Evolutionary conservation across 2,797 vertebrate species (phyloP).

Genomic region (Decapterus maruadsi): DNA sequence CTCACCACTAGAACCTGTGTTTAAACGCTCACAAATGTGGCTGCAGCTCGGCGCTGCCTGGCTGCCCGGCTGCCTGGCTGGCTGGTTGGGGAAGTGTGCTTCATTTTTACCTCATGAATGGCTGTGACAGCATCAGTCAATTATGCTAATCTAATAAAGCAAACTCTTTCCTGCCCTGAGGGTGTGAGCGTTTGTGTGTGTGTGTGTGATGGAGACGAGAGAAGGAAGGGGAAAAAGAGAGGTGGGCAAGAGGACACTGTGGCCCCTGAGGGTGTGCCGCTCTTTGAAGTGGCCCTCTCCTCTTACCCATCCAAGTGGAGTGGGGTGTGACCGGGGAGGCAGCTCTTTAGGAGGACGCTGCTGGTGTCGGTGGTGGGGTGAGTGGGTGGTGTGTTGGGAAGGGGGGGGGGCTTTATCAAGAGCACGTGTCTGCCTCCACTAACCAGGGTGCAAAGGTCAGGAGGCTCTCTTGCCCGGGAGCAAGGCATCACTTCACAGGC

Average conservation of each 20-base stretch:
- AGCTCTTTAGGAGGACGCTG: constrained; percentile 79
- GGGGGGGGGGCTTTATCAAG: constrained; percentile 90
- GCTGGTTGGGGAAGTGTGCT: constrained; percentile 73
- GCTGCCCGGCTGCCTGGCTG: constrained; percentile 47
- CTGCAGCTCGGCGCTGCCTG: constrained; percentile 27
- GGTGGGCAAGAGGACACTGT: constrained; percentile 86
- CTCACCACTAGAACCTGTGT: constrained; percentile 25
- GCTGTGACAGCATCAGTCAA: constrained; percentile 87
- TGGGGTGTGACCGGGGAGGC: constrained; percentile 90
- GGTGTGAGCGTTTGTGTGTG: constrained; percentile 52
- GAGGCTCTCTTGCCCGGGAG: constrained; percentile 64
- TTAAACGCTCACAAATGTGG: constrained; percentile 74
- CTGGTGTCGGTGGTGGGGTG: constrained; percentile 66
- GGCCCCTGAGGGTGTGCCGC: constrained; percentile 80
- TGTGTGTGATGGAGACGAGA: constrained; percentile 54
- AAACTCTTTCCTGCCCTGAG: constrained; percentile 85
- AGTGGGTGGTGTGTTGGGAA: constrained; percentile 12
- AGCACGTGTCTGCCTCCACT: constrained; percentile 91
- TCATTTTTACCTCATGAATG: constrained; percentile 79
- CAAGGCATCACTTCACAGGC: constrained; percentile 72
- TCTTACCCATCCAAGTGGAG: constrained; percentile 79
- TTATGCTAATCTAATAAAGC: constrained; percentile 88
- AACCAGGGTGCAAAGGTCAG: constrained; percentile 85
- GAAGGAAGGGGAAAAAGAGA: constrained; percentile 65
- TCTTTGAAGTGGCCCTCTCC: constrained; percentile 86